A percentile compares a stretch with the other conserved stretches of the same genome.
Conservation (phyloP, 2,797 vertebrate species). For the Lateolabrax maculatus region DNA sequence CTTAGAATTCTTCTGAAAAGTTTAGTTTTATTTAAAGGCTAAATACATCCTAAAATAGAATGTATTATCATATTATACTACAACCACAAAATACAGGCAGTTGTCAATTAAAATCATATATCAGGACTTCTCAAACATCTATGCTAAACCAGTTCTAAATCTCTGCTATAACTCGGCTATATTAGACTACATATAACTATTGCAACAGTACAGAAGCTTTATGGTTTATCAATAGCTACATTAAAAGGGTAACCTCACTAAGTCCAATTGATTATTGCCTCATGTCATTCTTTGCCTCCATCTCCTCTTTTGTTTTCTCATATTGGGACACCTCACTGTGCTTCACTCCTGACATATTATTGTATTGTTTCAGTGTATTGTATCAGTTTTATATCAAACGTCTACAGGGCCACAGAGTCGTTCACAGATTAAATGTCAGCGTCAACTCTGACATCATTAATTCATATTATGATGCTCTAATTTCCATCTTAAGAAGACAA, state of each 20-base stretch:
- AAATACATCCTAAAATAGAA: not conserved
- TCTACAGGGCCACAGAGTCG: not conserved
- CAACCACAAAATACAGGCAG: not conserved
- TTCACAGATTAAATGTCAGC: not conserved
- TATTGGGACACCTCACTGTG: not conserved
- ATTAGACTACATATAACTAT: not conserved
- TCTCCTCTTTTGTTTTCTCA: not conserved
- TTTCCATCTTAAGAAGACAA: not conserved
- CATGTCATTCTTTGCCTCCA: not conserved
- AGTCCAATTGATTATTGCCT: not conserved
- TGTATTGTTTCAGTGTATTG: not conserved
- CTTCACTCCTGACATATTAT: not conserved
- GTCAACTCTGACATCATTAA: not conserved
- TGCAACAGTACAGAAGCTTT: not conserved
- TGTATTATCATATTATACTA: not conserved
- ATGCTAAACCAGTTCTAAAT: not conserved
- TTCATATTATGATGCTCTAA: not conserved
- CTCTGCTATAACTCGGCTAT: not conserved
- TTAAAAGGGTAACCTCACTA: not conserved
- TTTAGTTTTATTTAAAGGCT: not conserved
- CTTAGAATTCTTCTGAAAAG: not conserved
- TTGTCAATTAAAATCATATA: not conserved
- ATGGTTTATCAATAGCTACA: not conserved
- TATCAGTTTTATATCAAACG: not conserved
- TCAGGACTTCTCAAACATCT: not conserved